These are phyloP conservation scores for Cephus sareptanus DNA, from an alignment of 2,888 invertebrate species.

Conservation along the genomic window DNA sequence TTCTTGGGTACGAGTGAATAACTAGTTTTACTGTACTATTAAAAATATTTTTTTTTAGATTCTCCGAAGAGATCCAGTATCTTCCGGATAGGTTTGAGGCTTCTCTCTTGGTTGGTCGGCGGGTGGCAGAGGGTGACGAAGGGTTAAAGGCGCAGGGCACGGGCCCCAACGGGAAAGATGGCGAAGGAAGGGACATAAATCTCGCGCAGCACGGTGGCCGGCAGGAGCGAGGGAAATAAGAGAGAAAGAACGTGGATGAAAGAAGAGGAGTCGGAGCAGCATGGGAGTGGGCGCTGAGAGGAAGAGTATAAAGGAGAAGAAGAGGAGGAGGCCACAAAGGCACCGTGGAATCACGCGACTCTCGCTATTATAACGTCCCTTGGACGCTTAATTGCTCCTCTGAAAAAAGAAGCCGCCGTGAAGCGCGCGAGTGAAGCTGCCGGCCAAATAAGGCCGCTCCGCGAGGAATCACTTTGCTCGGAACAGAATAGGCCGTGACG, in stretches of 20 bases:
- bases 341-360: conserved; percentile 23
- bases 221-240: conserved; percentile 13
- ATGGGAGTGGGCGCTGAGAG: background rate
- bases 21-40: background rate
- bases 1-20: background rate
- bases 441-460: conserved; percentile 19
- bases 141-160: background rate
- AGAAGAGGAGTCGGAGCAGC: background rate
- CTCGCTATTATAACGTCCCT: conserved; percentile 21
- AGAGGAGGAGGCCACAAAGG: conserved; percentile 17
- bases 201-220: conserved; percentile 7
- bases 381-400: conserved; percentile 23
- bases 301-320: background rate
- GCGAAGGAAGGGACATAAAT: conserved; percentile 7
- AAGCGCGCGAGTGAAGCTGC: conserved; percentile 18
- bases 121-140: background rate
- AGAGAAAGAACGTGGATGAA: background rate
- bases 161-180: conserved; percentile 1
- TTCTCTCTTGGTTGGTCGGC: background rate
- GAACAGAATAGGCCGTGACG: background rate
- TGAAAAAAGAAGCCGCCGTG: conserved; percentile 18
- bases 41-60: background rate
- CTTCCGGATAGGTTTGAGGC: background rate
- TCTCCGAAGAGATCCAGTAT: background rate
- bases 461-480: background rate